Evolutionary conservation across 2,113 vertebrate species (phyloP).

Genomic region (Saccopteryx bilineata): DNA sequence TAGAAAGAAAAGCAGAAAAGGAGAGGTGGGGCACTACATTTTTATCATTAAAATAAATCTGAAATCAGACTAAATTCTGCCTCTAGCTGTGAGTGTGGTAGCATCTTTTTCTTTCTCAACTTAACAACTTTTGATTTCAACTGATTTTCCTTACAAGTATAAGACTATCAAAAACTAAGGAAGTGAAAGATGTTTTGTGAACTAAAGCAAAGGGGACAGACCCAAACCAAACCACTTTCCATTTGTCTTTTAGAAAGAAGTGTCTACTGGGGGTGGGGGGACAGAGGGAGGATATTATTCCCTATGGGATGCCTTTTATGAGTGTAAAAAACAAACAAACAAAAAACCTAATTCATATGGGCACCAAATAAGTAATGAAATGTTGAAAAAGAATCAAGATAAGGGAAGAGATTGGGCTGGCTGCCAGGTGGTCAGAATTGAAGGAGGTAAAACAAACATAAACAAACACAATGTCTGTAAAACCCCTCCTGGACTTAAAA

Average conservation of each 20-base stretch:
- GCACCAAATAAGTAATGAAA: conserved; percentile 67
- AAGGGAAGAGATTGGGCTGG: conserved; percentile 38
- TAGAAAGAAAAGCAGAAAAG: conserved; percentile 46
- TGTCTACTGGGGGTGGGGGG: not conserved
- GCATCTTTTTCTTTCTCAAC: conserved; percentile 60
- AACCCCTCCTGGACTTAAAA: not conserved
- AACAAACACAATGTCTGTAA: not conserved
- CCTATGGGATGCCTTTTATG: not conserved
- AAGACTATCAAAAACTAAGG: conserved; percentile 26
- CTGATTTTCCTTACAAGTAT: conserved; percentile 32
- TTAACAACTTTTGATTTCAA: conserved; percentile 57
- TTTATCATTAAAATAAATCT: conserved; percentile 70
- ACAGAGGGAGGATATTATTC: not conserved
- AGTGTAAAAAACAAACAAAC: not conserved
- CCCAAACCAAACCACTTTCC: conserved; percentile 42
- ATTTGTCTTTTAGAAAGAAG: conserved; percentile 6
- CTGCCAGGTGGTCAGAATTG: not conserved
- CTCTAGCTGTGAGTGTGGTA: not conserved
- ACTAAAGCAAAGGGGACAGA: conserved; percentile 43
- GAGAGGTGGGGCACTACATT: not conserved
- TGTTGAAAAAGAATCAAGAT: conserved; percentile 63
- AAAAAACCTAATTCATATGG: conserved; percentile 38
- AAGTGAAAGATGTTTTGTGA: conserved; percentile 38
- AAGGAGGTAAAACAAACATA: not conserved
- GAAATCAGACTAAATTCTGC: conserved; percentile 61